Base-by-base conservation (phyloP, 2,797 vertebrate species). In the Micropoecilia bifurca region DNA sequence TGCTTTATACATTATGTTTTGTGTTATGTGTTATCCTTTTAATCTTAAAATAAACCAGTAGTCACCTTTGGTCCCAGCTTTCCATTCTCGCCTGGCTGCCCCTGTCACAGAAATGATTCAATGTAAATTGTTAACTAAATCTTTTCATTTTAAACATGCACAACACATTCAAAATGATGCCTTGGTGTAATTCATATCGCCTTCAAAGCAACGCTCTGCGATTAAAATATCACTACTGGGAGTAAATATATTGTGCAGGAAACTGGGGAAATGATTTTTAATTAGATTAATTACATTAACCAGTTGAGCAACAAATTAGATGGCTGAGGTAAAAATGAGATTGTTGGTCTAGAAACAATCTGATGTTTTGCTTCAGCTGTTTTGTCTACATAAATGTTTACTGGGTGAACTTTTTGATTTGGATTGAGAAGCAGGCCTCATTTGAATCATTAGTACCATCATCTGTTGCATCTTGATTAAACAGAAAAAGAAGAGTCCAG, bases 51-150 rank as follows among this genome's bases (percentile, higher is more conserved):
- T 3, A 75, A 75, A 71, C 55, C 1, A 59, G 1, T 18, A 73
- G 61, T 90, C 73, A 97, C 97, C 96, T 97, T 97, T 80, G 75
- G 79, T 88, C 97, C 97, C 41, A 87, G 91, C 1, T 90, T 74
- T 55, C 97, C 96, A 53, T 73, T 88, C 36, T 97, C 96, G 30
- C 97, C 97, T 5, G 88, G 95, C 10, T 95, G 94, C 3, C 97
- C 97, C 97, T 97, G 69, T 85, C 45, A 8, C 1, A 80, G 22
- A 63, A 55, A 82, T 95, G 76, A 88, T 0, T 12, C 1, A 14
- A 20, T 39, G 33, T 22, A 28, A 1, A 1, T 30, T 3, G 73
- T 75, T 39, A 61, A 50, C 36, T 59, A 25, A 6, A 30, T 18
- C 0, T 30, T 33, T 73, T 33, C 59, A 59, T 12, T 68, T 68